These are phyloP conservation scores for Astropecten irregularis DNA, from an alignment of 53 echinoderm and acorn worm genomes.

Conservation along the genomic window DNA sequence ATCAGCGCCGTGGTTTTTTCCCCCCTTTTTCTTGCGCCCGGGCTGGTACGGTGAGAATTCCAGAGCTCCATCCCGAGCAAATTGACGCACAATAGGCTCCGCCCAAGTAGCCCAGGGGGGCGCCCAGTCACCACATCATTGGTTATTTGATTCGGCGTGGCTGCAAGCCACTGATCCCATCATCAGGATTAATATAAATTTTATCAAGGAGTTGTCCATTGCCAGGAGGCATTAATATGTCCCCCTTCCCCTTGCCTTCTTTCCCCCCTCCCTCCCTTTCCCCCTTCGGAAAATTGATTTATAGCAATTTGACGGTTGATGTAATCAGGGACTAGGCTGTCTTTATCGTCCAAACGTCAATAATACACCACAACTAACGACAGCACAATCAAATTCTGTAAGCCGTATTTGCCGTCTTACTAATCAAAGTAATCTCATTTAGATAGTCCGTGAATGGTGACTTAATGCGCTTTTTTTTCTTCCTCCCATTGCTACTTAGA, in stretches of 20 bases:
- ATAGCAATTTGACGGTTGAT: conserved; percentile 60
- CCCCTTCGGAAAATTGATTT: conserved; percentile 53
- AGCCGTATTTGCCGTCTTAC: conserved; percentile 53
- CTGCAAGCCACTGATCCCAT: conserved; percentile 54
- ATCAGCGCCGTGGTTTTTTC: conserved; percentile 10
- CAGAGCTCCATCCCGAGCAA: conserved; percentile 11
- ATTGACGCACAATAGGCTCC: conserved; percentile 50
- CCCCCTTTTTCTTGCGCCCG: not conserved
- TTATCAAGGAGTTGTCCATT: conserved; percentile 52
- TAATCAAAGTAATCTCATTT: conserved; percentile 54
- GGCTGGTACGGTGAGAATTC: conserved; percentile 9
- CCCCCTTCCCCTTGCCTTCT: too few relatives aligned
- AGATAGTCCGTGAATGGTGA: conserved; percentile 44
- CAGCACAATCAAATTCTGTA: conserved; percentile 64
- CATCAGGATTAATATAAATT: conserved; percentile 56
- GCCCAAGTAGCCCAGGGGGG: conserved; percentile 19
- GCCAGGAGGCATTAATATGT: conserved; percentile 6
- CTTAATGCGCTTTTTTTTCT: conserved; percentile 34
- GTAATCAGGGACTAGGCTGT: conserved; percentile 53
- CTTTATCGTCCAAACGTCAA: conserved; percentile 64
- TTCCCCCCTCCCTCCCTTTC: not conserved
- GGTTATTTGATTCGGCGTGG: conserved; percentile 54
- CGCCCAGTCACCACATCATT: conserved; percentile 18
- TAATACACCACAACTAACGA: conserved; percentile 62
- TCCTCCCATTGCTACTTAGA: too few relatives aligned